A percentile compares a stretch with the other conserved stretches of the same genome.
Conservation (phyloP, 2,113 vertebrate genomes). For the Chaetura pelagica region DNA sequence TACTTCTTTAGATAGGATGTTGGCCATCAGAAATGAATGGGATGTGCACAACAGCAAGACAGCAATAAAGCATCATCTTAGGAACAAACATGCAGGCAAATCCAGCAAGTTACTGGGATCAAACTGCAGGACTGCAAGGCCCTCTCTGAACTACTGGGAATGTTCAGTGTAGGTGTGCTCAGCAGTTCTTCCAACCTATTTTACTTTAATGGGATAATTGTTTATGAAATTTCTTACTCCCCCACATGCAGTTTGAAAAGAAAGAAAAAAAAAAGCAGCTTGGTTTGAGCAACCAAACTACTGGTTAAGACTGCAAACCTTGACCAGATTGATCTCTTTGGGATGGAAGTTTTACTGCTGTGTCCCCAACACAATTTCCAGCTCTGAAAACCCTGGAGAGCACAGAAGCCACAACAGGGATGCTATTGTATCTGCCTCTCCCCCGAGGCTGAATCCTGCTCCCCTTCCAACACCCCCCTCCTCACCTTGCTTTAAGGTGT, state of each 20-base stretch:
- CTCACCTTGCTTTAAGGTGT: not conserved
- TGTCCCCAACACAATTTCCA: not conserved
- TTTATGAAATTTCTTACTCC: not conserved
- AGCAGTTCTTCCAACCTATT: not conserved
- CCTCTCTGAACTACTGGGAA: not conserved
- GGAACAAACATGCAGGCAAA: not conserved
- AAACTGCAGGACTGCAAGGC: not conserved
- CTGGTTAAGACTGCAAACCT: not conserved
- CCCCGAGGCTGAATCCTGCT: not conserved
- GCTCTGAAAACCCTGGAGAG: not conserved
- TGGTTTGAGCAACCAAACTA: not conserved
- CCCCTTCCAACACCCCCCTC: not conserved
- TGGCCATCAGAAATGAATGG: not conserved
- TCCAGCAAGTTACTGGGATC: not conserved
- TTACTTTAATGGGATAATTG: not conserved
- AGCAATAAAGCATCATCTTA: not conserved
- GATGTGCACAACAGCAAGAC: not conserved
- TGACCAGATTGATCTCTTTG: not conserved
- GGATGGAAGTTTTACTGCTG: rapidly evolving
- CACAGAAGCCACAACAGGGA: rapidly evolving
- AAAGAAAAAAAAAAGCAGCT: no score
- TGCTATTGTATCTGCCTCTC: not conserved
- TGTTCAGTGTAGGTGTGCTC: not conserved
- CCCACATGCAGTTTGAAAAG: not conserved
- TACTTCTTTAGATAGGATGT: not conserved